Base-by-base conservation (phyloP, 2,888 invertebrate species). In the Mythimna lalbum region DNA sequence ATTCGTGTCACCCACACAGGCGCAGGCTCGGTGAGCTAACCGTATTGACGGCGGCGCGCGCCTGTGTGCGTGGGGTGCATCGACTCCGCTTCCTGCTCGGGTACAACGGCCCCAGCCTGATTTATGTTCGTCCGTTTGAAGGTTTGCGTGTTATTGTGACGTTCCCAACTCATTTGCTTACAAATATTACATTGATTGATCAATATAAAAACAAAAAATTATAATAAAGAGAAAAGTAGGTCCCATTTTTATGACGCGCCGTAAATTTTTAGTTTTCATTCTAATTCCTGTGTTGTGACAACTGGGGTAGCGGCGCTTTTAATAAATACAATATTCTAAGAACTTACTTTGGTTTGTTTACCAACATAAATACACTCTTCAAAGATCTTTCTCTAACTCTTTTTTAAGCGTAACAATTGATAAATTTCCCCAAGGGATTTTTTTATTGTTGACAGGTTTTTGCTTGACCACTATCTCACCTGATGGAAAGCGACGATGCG, bases 71-170 rank as follows among this genome's bases (percentile, higher is more conserved):
- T 90, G 87, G 93, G 94, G 95, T 96, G 95, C 95, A 96, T 93
- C 94, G 95, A 95, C 95, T 94, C 86, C 81, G 92, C 90, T 95
- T 94, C 95, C 95, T 91, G 92, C 90, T 91, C 88, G 93, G 92
- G 95, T 94, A 94, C 93, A 94, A 94, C 92, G 95, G 93, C 95
- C 95, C 86, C 92, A 82, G 90, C 77, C 87, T 94, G 95, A 95
- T 95, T 95, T 95, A 94, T 92, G 93, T 88, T 85, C 90, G 88
- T 86, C 82, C 87, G 90, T 88, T 90, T 88, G 91, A 91, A 92
- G 93, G 93, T 90, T 94, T 90, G 95, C 95, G 94, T 95, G 95
- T 84, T 91, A 89, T 90, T 90, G 89, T 93, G 91, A 93, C 92
- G 91, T 93, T 93, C 87, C 85, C 75, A 85, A 76, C 87, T 86